Percentiles rank a stretch among this genome's conserved stretches.
Conservation (phyloP, 2,113 vertebrate species). For the Calypte anna region DNA sequence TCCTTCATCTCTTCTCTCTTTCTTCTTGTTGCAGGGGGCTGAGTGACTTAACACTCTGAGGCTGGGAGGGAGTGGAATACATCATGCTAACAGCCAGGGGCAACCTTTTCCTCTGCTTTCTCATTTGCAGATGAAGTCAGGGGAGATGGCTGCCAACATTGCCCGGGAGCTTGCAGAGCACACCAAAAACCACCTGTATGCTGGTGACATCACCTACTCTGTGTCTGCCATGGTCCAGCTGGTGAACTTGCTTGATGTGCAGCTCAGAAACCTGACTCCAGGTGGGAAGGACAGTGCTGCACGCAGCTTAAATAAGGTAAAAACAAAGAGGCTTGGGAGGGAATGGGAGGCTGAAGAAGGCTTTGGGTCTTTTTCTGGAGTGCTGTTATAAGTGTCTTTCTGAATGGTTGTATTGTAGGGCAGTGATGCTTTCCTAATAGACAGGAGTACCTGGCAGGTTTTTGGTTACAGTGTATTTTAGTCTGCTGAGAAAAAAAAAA, state of each 20-base stretch:
- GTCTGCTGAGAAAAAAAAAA: not conserved
- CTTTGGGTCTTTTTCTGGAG: not conserved
- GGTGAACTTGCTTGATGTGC: constrained; percentile 93
- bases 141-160: constrained; percentile 94
- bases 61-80: not conserved
- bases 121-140: constrained; percentile 83
- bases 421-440: not conserved
- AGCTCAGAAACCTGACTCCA: constrained; percentile 93
- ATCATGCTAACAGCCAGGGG: not conserved
- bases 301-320: constrained; percentile 96
- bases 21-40: not conserved
- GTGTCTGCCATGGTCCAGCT: constrained; percentile 94
- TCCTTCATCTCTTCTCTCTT: not conserved
- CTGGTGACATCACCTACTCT: constrained; percentile 91
- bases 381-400: not conserved
- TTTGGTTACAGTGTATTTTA: not conserved
- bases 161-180: constrained; percentile 94
- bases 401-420: not conserved
- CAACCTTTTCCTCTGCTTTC: not conserved
- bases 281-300: constrained; percentile 97
- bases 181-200: constrained; percentile 89
- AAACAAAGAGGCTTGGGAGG: not conserved
- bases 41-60: not conserved
- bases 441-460: not conserved
- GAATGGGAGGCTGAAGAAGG: not conserved